A percentile compares a stretch with the other conserved stretches of the same genome.
These are phyloP conservation scores for Drosophila tani DNA, from an alignment of 1,140 invertebrate genomes.

Conservation along the genomic window DNA sequence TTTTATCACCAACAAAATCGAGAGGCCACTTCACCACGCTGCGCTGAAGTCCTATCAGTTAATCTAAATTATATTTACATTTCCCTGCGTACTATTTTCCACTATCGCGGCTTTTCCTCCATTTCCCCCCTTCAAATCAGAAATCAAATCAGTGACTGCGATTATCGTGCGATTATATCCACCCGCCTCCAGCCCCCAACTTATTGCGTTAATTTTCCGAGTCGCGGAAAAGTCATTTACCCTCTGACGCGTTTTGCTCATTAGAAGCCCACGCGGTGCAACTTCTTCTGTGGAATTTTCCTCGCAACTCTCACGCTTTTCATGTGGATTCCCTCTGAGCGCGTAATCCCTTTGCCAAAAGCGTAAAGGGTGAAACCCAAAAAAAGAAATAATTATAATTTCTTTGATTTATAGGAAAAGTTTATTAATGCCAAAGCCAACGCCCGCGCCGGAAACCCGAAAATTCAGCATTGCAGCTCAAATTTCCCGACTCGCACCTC, in stretches of 20 bases:
- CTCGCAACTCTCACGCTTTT: background rate
- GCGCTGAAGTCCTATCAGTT: constrained; percentile 6
- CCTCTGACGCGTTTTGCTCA: constrained; percentile 38
- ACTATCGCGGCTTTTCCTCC: background rate
- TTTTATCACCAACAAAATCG: constrained; percentile 6
- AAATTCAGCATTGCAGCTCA: constrained; percentile 8
- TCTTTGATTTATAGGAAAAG: constrained; percentile 80
- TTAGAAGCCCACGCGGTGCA: constrained; percentile 29
- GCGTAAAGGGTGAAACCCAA: constrained; percentile 11
- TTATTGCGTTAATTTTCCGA: constrained; percentile 23
- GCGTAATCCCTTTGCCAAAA: constrained; percentile 23
- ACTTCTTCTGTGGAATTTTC: background rate
- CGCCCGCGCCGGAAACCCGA: constrained; percentile 13
- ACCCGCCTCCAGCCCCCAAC: background rate
- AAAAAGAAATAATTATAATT: constrained; percentile 73
- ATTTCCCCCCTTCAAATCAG: background rate
- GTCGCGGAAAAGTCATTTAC: constrained; percentile 32
- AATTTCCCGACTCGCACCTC: constrained; percentile 22
- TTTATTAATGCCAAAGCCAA: constrained; percentile 69
- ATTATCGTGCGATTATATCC: constrained; percentile 31
- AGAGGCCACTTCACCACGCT: background rate
- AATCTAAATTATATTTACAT: constrained; percentile 17
- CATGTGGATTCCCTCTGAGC: constrained; percentile 23
- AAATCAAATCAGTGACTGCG: constrained; percentile 5
- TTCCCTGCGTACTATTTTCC: constrained; percentile 12